A percentile compares a stretch with the other conserved stretches of the same genome.
Conservation (phyloP, 64 coral and sea anemone genomes). For the Montipora cactus region DNA sequence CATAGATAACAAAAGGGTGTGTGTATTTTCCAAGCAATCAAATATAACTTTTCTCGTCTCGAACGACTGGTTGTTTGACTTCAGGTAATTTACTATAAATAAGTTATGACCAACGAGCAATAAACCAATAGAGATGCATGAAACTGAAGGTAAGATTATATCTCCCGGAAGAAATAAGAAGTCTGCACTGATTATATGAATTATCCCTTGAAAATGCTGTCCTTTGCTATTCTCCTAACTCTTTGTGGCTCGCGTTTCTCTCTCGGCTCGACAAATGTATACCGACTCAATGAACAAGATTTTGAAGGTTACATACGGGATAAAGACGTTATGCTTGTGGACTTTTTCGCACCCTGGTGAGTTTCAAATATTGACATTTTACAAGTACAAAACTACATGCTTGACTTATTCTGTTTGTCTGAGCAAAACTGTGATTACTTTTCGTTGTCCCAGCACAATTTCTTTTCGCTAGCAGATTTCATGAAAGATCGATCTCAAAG, state of each 20-base stretch:
- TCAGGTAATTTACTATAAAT: constrained; percentile 54
- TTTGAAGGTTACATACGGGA: constrained; percentile 75
- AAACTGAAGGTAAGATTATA: background rate
- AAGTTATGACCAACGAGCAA: constrained; percentile 24
- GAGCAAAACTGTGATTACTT: background rate
- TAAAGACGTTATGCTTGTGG: constrained; percentile 92
- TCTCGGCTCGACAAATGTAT: constrained; percentile 65
- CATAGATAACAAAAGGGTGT: constrained; percentile 1
- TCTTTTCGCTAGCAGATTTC: background rate
- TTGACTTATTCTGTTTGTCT: constrained; percentile 17
- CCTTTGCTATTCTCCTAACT: background rate
- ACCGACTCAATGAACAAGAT: constrained; percentile 65
- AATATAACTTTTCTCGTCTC: background rate
- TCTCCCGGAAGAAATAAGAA: background rate
- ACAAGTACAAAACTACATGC: constrained; percentile 2
- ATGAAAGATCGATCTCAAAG: background rate
- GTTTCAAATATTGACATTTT: constrained; percentile 25
- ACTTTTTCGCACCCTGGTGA: constrained; percentile 91
- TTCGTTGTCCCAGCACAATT: background rate
- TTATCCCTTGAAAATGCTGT: background rate
- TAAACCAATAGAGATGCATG: background rate
- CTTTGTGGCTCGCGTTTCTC: background rate
- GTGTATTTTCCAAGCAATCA: background rate
- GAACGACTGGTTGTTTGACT: background rate
- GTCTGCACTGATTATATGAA: background rate